Conservation (phyloP, 2,113 vertebrate genomes). For the Phyllopteryx taeniolatus region DNA sequence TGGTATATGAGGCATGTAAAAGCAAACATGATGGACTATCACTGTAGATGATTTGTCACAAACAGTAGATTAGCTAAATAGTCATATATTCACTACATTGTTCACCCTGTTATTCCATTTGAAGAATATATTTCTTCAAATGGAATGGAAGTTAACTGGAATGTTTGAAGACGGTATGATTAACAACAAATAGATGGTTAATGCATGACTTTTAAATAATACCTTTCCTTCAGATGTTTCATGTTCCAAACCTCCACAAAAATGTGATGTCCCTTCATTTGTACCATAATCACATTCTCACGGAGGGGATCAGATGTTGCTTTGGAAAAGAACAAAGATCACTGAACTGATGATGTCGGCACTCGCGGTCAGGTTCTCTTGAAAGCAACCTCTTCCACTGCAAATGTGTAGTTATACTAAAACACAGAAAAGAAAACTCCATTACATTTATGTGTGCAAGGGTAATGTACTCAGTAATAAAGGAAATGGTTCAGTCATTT, state of each 20-base stretch:
- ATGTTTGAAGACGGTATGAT: conserved; percentile 1
- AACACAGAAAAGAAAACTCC: conserved; percentile 8
- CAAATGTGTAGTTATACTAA: conserved; percentile 74
- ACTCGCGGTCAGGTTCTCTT: conserved; percentile 54
- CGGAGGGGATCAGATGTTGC: not conserved
- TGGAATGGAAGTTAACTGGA: not conserved
- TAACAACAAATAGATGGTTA: not conserved
- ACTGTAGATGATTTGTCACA: not conserved
- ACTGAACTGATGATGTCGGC: conserved; percentile 28
- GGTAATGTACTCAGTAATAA: not conserved
- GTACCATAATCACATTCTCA: conserved; percentile 6
- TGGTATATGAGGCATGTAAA: conserved; percentile 1
- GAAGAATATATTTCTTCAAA: not conserved
- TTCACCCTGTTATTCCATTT: not conserved
- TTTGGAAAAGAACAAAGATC: conserved; percentile 18
- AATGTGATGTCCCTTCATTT: conserved; percentile 18
- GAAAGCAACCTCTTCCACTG: conserved; percentile 66
- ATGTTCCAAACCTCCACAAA: conserved; percentile 1
- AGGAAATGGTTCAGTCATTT: not conserved
- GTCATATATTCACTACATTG: not conserved
- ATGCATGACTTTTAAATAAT: not conserved
- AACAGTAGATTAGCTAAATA: not conserved
- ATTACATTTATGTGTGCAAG: not conserved
- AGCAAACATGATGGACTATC: not conserved
- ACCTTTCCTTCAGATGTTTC: not conserved